Evolutionary conservation across 2,113 vertebrate species (phyloP), one percentile per base, ranked within the genome.

Genomic region (Mirounga angustirostris): DNA sequence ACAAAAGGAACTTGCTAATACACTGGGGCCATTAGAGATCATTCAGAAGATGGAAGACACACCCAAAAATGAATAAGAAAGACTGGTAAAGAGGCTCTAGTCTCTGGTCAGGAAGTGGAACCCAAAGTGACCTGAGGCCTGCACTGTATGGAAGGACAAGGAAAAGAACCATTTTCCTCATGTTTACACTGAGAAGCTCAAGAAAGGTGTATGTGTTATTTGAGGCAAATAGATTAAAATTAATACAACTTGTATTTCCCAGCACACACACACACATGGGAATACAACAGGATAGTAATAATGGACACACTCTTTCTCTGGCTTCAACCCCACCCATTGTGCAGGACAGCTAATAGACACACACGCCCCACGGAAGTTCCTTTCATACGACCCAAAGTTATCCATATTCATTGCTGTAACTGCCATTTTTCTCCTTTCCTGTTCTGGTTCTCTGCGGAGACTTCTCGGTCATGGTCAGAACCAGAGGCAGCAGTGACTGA

Each of bases 241-340:
- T 94, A 85, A 82, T 36, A 56, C 12, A 73, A 61, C 33, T 59
- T 81, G 5, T 71, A 87, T 91, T 76, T 69, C 4, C 26, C 74
- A 69, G 56, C 30, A 18, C 59, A 71, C 8, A 2, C 24, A 93
- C 24, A 93, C 97, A 89, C 43, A 33, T 58, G 30, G 7, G 1
- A 92, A 89, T 96, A 74, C 26, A 92, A 82, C 13, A 89, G 28
- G 9, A 73, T 46, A 82, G 73, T 84, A 87, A 92, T 82, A 78
- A 73, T 61, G n/a, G 36, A 36, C 67, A 87, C 80, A 86, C 19
- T 85, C 33, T 50, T 81, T n/a, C 8, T 79, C 54, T 81, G 73
- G 15, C 71, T 98, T 97, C 63, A 81, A 52, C 12, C 18, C 40
- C 13, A 89, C 26, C 24, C 69, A 67, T 82, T 61, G 63, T 78